Percentiles rank a stretch among this genome's conserved stretches.
Conservation (phyloP, 2,113 vertebrate genomes). For the Protomyctophum bolini region DNA sequence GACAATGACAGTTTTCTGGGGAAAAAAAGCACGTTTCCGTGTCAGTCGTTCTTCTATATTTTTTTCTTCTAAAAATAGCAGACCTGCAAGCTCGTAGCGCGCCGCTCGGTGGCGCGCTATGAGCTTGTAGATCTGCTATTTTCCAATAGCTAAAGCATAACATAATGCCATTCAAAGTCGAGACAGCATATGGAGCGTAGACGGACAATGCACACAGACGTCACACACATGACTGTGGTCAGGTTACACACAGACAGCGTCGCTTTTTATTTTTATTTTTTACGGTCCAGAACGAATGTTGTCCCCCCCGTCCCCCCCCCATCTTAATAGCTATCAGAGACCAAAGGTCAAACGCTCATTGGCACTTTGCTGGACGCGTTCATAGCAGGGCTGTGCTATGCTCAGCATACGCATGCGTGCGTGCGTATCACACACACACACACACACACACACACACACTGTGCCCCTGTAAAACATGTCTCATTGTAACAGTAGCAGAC, state of each 20-base stretch:
- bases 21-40: no score
- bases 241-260: not conserved
- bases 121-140: no score
- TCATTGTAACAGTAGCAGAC: slow-evolving; percentile 15
- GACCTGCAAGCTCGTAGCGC: no score
- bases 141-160: no score
- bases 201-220: not conserved
- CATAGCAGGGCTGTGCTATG: slow-evolving; percentile 11
- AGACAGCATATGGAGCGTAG: not conserved
- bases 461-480: slow-evolving; percentile 3
- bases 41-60: no score
- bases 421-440: slow-evolving; percentile 4
- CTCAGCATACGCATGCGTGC: not conserved
- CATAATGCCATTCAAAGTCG: not conserved
- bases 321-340: slow-evolving; percentile 2
- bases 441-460: not conserved
- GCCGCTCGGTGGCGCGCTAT: no score
- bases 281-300: slow-evolving; percentile 23
- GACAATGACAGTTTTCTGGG: no score
- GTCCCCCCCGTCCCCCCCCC: no score
- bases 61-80: no score
- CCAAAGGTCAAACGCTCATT: slow-evolving; percentile 24
- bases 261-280: not conserved
- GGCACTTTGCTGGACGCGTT: slow-evolving; percentile 1
- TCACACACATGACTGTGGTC: not conserved